Evolutionary conservation across 2,888 invertebrate genomes (phyloP), one percentile per base, ranked within the genome.

Genomic region (Morpho deidamia): DNA sequence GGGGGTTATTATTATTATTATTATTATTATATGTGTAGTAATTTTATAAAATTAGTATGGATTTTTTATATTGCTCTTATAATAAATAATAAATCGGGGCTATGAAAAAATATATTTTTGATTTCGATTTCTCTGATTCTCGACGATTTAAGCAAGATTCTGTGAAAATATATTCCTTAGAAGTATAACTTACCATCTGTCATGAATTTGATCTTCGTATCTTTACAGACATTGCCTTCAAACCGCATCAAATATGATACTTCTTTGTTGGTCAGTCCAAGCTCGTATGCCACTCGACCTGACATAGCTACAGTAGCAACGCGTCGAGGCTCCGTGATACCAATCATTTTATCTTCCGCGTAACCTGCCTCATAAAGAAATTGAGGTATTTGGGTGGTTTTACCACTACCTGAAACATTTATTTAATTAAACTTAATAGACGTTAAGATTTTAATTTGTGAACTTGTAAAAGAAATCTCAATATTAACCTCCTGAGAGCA

Each of bases 301-400:
- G 99, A 95, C 98, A 99, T 99, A 0, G 98, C 95, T 55, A 99
- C 97, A 0, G 99, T 98, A 0, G 99, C 99, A 0, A 99, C 98
- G 69, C 99, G 91, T n/a, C 99, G 91, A 0, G 99, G 99, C 76
- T 99, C 99, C 0, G 99, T 99, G 3, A 99, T 92, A 0, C 95
- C 98, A 65, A 99, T 98, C 83, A 97, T 92, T 76, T 94, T 94
- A 59, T 91, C 86, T 66, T 88, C 83, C 0, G 97, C 94, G 76
- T 97, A 99, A 0, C 98, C 99, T 0, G 98, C 97, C 89, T 99
- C 99, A 71, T 97, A 99, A 0, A 99, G 91, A 74, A 99, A 99
- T 82, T 99, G 99, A 0, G 99, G 99, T 8, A 99, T 93, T 87
- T 99, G 99, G 0, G 99, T 99, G 0, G 99, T 99, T 91, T 99